Conservation (phyloP, 2,797 vertebrate genomes). For the Anableps anableps region DNA sequence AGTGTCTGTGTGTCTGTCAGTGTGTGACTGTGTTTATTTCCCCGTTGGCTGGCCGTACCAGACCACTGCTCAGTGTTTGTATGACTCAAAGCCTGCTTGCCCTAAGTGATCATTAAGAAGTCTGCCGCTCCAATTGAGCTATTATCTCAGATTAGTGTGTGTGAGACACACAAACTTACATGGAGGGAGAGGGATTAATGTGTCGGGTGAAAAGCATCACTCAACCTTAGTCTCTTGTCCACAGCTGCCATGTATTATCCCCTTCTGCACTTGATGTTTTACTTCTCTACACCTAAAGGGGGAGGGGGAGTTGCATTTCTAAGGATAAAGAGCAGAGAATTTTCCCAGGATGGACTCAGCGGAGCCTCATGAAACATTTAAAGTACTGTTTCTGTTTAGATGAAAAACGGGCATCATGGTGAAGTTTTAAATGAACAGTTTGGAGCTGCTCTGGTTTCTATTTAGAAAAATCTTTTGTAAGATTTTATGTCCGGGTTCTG, state of each 20-base stretch:
- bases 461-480: neutral
- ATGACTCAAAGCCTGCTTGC: conserved; percentile 55
- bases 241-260: conserved; percentile 31
- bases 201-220: conserved; percentile 48
- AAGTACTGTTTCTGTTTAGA: conserved; percentile 33
- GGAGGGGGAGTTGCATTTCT: conserved; percentile 22
- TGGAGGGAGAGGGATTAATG: conserved; percentile 22
- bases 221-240: conserved; percentile 42
- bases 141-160: conserved; percentile 78
- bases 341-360: conserved; percentile 16
- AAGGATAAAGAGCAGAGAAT: conserved; percentile 20
- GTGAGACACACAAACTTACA: conserved; percentile 55
- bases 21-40: conserved; percentile 17
- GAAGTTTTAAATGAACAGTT: conserved; percentile 13
- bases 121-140: conserved; percentile 67
- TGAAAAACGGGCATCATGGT: conserved; percentile 12
- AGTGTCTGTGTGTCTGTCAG: neutral
- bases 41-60: conserved; percentile 28
- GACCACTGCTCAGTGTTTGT: conserved; percentile 48
- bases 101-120: conserved; percentile 75
- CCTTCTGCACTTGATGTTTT: conserved; percentile 33
- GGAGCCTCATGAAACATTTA: conserved; percentile 16
- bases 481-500: neutral
- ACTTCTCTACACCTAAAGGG: conserved; percentile 22
- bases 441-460: neutral